These are phyloP conservation scores for Cliona cf. orientalis DNA, from an alignment of 37 sponge, comb jelly and placozoan genomes.

Conservation along the genomic window DNA sequence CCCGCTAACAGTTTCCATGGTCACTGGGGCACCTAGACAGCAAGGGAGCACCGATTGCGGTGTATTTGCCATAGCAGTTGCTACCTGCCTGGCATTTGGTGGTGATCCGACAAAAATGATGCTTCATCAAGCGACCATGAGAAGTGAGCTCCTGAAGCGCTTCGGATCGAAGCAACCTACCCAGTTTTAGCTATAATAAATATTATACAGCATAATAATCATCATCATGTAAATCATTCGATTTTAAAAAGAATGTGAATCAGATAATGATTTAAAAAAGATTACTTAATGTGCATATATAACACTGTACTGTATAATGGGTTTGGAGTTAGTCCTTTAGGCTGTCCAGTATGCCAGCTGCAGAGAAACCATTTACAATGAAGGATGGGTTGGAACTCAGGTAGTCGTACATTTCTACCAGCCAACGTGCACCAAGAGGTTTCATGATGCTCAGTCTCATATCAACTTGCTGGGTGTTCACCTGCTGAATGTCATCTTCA, in stretches of 20 bases:
- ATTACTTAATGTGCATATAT: neutral
- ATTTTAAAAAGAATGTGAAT: too few relatives aligned
- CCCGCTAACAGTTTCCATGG: too few relatives aligned
- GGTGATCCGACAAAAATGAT: neutral
- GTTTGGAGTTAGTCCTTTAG: too few relatives aligned
- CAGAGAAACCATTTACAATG: slow-evolving; percentile 39
- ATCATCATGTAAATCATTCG: neutral
- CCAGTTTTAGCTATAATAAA: neutral
- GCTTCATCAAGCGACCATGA: neutral
- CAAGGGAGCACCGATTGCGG: neutral
- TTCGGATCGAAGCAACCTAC: neutral
- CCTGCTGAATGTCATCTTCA: slow-evolving; percentile 1
- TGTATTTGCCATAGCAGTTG: neutral
- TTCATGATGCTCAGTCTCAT: slow-evolving; percentile 18
- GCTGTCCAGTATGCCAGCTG: too few relatives aligned
- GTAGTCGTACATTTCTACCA: slow-evolving; percentile 48
- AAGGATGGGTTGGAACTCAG: too few relatives aligned
- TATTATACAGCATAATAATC: slow-evolving; percentile 34
- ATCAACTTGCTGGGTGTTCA: neutral
- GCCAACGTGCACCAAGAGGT: slow-evolving; percentile 54
- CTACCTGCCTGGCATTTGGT: neutral
- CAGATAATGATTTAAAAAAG: too few relatives aligned
- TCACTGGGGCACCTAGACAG: neutral
- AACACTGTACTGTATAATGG: too few relatives aligned
- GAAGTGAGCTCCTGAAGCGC: neutral